Evolutionary conservation across 2,888 invertebrate genomes (phyloP), one percentile per base, ranked within the genome.

Genomic region (Netelia virgata): DNA sequence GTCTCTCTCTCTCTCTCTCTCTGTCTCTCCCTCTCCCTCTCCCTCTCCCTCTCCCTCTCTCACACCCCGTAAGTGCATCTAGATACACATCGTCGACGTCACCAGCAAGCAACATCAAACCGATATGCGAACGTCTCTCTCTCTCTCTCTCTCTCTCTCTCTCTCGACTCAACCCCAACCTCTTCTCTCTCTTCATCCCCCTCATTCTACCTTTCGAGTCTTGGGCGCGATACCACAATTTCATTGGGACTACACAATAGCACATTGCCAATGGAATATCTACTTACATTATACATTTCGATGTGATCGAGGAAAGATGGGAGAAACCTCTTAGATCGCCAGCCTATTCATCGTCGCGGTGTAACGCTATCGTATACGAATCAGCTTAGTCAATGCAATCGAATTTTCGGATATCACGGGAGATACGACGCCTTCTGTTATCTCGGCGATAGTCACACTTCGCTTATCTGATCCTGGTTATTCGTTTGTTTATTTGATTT

Each of bases 181-280:
- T 18, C 70, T 28, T 61, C 61, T 50, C 69, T 68, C 57, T 69
- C 69, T 59, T 23, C 23, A 23, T 43, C 72, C 53, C 41, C 53
- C 18, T 36, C 50, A 50, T 41, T 57, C 43, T 69, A 50, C 68
- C 43, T 20, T 20, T 47, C 18, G 11, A 10, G 11, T 10, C 50
- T 63, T 50, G 76, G 68, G 59, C 43, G 76, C 59, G 66, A 66
- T 77, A 61, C 78, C 41, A 41, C 64, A 68, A 61, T 79, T 79
- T 72, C 70, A 72, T 43, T 53, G 55, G 20, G 36, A 79, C 53
- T 55, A 11, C 43, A 43, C 28, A 3, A 55, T 11, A 43, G 41
- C 8, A 57, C 57, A 1, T 41, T 57, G 18, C 47, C 47, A 47
- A 14, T 47, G 14, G 47, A 47, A 47, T 47, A 47, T 14, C 11